Conservation (phyloP, 2,888 invertebrate species). For the Epinotia brunnichana region DNA sequence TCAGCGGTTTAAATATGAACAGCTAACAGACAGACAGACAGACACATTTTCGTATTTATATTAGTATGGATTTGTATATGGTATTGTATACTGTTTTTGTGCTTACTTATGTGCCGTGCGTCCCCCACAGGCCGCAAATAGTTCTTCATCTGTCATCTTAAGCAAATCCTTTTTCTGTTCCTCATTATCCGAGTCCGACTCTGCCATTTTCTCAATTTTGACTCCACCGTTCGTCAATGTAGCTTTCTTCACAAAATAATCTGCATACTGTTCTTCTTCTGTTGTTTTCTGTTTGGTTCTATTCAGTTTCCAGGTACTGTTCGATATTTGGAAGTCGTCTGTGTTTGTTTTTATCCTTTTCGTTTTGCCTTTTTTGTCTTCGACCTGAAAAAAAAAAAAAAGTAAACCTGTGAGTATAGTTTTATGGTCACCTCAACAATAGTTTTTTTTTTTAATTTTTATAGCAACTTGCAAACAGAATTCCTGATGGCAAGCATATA, state of each 20-base stretch:
- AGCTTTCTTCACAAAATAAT: slow-evolving; percentile 71
- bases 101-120: slow-evolving; percentile 92
- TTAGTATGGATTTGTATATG: too few relatives aligned
- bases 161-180: slow-evolving; percentile 57
- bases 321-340: slow-evolving; percentile 69
- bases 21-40: too few relatives aligned
- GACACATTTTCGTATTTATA: too few relatives aligned
- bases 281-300: slow-evolving; percentile 54
- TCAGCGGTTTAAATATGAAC: too few relatives aligned
- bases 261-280: slow-evolving; percentile 63
- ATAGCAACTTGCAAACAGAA: too few relatives aligned
- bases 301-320: slow-evolving; percentile 71
- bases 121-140: slow-evolving; percentile 91
- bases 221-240: slow-evolving; percentile 66
- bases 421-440: too few relatives aligned
- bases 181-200: slow-evolving; percentile 60
- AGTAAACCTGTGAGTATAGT: too few relatives aligned
- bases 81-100: too few relatives aligned
- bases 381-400: slow-evolving; percentile 67
- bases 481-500: too few relatives aligned
- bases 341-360: slow-evolving; percentile 71
- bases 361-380: slow-evolving; percentile 73
- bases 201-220: slow-evolving; percentile 60
- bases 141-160: slow-evolving; percentile 88
- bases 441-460: too few relatives aligned